Evolutionary conservation across 2,797 vertebrate species (phyloP).

Genomic region (Microcaecilia unicolor): DNA sequence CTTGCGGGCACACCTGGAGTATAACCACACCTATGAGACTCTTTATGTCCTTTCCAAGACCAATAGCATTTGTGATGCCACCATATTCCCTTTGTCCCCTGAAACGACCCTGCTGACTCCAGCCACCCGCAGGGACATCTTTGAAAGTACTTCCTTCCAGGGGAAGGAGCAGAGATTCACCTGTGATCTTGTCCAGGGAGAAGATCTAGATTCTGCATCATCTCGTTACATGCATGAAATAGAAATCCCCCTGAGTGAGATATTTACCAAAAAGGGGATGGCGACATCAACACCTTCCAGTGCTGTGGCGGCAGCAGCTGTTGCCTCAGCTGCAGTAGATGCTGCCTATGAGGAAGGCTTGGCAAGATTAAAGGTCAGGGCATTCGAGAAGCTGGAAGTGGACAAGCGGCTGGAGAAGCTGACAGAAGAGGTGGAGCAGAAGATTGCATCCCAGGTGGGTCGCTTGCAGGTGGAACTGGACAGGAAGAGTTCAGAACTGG

Average conservation of each 20-base stretch:
- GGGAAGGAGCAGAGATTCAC: slow-evolving; percentile 79
- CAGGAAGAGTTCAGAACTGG: slow-evolving; percentile 88
- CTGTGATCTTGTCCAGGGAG: slow-evolving; percentile 80
- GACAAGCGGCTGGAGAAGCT: slow-evolving; percentile 90
- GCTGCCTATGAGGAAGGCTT: slow-evolving; percentile 90
- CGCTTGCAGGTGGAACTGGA: slow-evolving; percentile 91
- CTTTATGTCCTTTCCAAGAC: slow-evolving; percentile 97
- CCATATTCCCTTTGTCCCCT: slow-evolving; percentile 77
- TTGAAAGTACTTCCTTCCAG: slow-evolving; percentile 73
- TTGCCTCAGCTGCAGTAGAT: slow-evolving; percentile 76
- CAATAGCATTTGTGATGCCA: slow-evolving; percentile 90
- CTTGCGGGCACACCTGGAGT: slow-evolving; percentile 90
- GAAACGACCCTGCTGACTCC: slow-evolving; percentile 67
- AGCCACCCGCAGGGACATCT: slow-evolving; percentile 61
- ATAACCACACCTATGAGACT: slow-evolving; percentile 98
- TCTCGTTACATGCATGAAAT: slow-evolving; percentile 88
- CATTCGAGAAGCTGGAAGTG: slow-evolving; percentile 91
- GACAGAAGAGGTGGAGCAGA: slow-evolving; percentile 96
- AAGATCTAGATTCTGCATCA: slow-evolving; percentile 74
- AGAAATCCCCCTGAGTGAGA: slow-evolving; percentile 87
- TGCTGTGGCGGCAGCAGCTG: slow-evolving; percentile 73
- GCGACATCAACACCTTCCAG: slow-evolving; percentile 70
- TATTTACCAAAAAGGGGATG: slow-evolving; percentile 83
- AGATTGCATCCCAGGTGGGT: slow-evolving; percentile 89
- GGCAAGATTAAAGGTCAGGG: slow-evolving; percentile 86